Conservation (phyloP, 2,113 vertebrate species). For the Kryptolebias marmoratus region DNA sequence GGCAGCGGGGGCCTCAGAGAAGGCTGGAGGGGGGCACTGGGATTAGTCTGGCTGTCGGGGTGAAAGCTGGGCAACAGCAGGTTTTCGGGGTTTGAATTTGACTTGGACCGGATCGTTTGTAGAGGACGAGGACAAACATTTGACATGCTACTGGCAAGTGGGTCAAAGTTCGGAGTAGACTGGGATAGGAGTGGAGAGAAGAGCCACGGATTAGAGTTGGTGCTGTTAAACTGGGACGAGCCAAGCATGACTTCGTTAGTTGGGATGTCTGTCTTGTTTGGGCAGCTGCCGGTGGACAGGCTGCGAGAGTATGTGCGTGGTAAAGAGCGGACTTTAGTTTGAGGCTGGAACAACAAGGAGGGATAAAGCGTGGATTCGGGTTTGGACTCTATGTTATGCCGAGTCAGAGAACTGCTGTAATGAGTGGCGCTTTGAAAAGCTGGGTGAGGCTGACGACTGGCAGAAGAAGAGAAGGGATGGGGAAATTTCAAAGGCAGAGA, state of each 20-base stretch:
- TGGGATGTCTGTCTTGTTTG: constrained; percentile 29
- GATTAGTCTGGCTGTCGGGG: constrained; percentile 49
- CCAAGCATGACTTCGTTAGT: constrained; percentile 21
- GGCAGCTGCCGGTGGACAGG: constrained; percentile 45
- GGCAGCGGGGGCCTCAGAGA: constrained; percentile 22
- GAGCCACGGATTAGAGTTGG: constrained; percentile 13
- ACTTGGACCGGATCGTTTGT: constrained; percentile 23
- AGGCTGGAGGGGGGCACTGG: constrained; percentile 16
- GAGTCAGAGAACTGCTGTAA: constrained; percentile 25
- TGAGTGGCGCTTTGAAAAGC: constrained; percentile 9
- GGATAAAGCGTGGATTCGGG: constrained; percentile 10
- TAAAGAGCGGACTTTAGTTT: constrained; percentile 15
- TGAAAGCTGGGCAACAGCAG: constrained; percentile 32
- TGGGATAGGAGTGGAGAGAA: constrained; percentile 40
- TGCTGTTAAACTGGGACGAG: constrained; percentile 34
- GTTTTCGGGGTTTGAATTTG: constrained; percentile 39
- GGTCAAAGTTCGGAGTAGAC: constrained; percentile 32
- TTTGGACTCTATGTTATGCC: constrained; percentile 11
- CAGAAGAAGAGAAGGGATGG: constrained; percentile 30
- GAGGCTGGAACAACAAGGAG: background rate
- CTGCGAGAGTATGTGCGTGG: constrained; percentile 30
- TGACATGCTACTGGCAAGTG: constrained; percentile 24
- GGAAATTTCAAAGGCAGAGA: constrained; percentile 42
- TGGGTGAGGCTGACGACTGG: constrained; percentile 11
- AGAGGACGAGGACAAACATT: constrained; percentile 30